Percentiles rank a stretch among this genome's conserved stretches.
These are phyloP conservation scores for Tapirus terrestris DNA, from an alignment of 2,113 vertebrate species.

Conservation along the genomic window DNA sequence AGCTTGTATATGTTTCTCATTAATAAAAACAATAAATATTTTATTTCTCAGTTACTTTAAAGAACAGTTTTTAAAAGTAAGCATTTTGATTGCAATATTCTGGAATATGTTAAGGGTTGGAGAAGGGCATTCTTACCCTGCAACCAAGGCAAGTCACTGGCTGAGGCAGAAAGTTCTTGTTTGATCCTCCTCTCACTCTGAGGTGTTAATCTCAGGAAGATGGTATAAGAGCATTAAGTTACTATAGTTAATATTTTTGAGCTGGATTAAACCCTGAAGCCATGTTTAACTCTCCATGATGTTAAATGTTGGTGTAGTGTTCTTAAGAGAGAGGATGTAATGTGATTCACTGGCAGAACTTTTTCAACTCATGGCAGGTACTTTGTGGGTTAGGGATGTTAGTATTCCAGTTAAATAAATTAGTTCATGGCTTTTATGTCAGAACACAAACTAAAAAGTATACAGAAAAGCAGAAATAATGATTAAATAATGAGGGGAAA, in stretches of 20 bases:
- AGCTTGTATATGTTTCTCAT: constrained; percentile 14
- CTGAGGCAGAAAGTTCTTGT: not conserved
- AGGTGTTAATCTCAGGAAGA: not conserved
- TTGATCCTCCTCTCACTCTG: not conserved
- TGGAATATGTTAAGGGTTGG: not conserved
- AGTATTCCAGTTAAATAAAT: not conserved
- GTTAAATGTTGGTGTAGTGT: not conserved
- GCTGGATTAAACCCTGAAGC: not conserved
- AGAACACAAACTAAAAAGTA: constrained; percentile 18
- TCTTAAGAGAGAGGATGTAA: not conserved
- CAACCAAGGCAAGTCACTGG: not conserved
- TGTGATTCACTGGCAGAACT: not conserved
- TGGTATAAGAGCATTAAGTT: not conserved
- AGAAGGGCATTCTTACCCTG: not conserved
- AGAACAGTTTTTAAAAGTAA: not conserved
- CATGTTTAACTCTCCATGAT: not conserved
- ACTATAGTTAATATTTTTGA: constrained; percentile 31
- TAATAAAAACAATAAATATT: not conserved
- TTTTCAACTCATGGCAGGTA: not conserved
- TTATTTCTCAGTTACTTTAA: constrained; percentile 37
- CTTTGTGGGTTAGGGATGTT: not conserved
- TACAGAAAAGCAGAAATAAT: not conserved
- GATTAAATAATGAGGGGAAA: not conserved
- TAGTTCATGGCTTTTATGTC: not conserved
- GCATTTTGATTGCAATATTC: not conserved